Evolutionary conservation across 2,888 invertebrate genomes (phyloP), one percentile per base, ranked within the genome.

Genomic region (Cosmopolites sordidus): DNA sequence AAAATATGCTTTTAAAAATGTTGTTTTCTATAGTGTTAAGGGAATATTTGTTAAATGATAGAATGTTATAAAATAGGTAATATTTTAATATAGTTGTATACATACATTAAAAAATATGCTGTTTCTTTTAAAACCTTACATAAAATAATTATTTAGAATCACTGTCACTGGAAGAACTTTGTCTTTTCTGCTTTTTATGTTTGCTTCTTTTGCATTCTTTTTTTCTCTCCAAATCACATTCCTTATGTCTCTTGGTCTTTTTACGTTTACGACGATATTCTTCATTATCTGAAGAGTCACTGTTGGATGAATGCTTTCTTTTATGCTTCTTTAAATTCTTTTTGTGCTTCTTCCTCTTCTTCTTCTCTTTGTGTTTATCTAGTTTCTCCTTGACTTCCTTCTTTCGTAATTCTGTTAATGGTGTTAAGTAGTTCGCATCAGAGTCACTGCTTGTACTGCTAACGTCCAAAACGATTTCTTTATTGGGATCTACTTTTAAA

Each of bases 391-490:
- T 78, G 1, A 92, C 70, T 70, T 92, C 92, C 49, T 85, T 83
- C 67, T 89, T 88, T 15, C 92, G 76, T 33, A 92, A 71, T 58
- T 84, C 85, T 18, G 89, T 91, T 45, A 93, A 72, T 0, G 93
- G 93, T 0, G 92, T 92, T 1, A 86, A 77, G 69, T 90, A 91
- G 60, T 93, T 88, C 82, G 50, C 79, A 59, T 87, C 87, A 16
- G 88, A 87, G 64, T 93, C 93, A 56, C 92, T 93, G 65, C 93
- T 94, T 2, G 95, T 96, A 65, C 94, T 94, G 69, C 93, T 93
- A 1, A 96, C 91, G 71, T 96, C 96, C 51, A 96, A 73, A 1
- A 96, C 87, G 64, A 91, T 88, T 69, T 94, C 95, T 70, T 92
- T 93, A 68, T 91, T 87, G 0, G 95, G 94, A 69, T 96, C 93